Evolutionary conservation across 2,113 vertebrate species (phyloP), one percentile per base, ranked within the genome.

Genomic region (Plectropomus leopardus): DNA sequence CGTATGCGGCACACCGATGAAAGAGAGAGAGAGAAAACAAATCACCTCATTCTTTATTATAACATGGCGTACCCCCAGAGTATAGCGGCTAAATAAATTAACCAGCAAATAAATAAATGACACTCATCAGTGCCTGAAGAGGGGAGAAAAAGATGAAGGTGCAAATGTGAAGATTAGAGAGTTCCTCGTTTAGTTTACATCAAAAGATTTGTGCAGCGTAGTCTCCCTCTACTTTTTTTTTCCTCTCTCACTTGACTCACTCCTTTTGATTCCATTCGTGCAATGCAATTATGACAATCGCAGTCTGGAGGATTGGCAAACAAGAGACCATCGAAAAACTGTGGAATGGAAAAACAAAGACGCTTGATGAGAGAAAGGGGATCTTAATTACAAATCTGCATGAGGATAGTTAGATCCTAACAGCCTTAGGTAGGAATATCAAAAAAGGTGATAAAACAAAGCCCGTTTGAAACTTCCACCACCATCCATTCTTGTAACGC

Each of bases 381-480:
- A 93, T 92, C 90, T 92, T 94, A 93, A 95, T 95, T 93, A 89
- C 92, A 87, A 90, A 93, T 92, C 92, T 94, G 75, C 86, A 76
- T 40, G 66, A 65, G 68, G 80, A 81, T 71, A 80, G 83, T 72
- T 76, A 79, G 86, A 92, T 91, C 69, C 76, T 40, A 70, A 82
- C 80, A 85, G 86, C 79, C 86, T 81, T 30, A 78, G 72, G 84
- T 86, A 71, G 76, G 71, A 72, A 87, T 86, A 80, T 84, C 73
- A 82, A 61, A 81, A 83, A 85, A 73, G 67, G 78, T 55, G 74
- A 83, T 87, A 85, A 88, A 90, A 82, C 75, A 69, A 77, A 86
- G 76, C 50, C 81, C 7, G 69, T 91, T 86, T 91, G 88, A 93
- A 92, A 92, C 73, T 88, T 87, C 74, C n/a, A 83, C 86, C 34